Evolutionary conservation across 1,140 invertebrate genomes (phyloP), one percentile per base, ranked within the genome.

Genomic region (Chelonus insularis): DNA sequence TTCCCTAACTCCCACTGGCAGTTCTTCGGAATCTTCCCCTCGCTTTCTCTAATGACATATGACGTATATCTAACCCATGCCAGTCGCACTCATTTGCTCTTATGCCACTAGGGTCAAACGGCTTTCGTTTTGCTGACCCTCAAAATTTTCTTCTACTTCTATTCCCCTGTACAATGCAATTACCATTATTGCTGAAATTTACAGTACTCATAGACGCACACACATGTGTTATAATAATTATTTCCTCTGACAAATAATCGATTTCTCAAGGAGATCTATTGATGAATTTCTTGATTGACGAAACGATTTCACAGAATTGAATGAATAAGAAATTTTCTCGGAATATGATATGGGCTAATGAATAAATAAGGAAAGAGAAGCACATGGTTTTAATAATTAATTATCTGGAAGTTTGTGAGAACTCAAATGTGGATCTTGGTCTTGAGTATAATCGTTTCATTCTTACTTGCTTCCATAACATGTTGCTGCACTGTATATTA

Each of bases 301-400:
- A 34, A n/a, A 14, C n/a, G 41, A 43, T 8, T 43, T 43, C 41
- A 14, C 6, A 43, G 41, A 43, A 43, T 21, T 43, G 3, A 43
- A 43, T 43, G 41, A 43, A 18, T 43, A 14, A 16, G 25, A 29
- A 3, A 29, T 29, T 29, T 29, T 29, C 25, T 29, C 3, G 7
- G 25, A 29, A 29, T 29, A 29, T 29, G 7, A 7, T 4, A 29
- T 29, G 7, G 7, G 16, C 12, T 16, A 43, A 8, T 43, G 7
- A 43, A 43, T 43, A 16, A 43, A 43, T 43, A 16, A 16, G 14
- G 4, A 43, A 18, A 7, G 16, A 43, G 16, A n/a, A 39, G 36
- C 78, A 80, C 70, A 72, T 81, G 79, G 69, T 76, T 79, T 79
- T 80, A 78, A 81, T 81, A 80, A 80, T 80, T 80, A 73, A 80